Base-by-base conservation (phyloP, 2,113 vertebrate species). In the Perca schrenkii region DNA sequence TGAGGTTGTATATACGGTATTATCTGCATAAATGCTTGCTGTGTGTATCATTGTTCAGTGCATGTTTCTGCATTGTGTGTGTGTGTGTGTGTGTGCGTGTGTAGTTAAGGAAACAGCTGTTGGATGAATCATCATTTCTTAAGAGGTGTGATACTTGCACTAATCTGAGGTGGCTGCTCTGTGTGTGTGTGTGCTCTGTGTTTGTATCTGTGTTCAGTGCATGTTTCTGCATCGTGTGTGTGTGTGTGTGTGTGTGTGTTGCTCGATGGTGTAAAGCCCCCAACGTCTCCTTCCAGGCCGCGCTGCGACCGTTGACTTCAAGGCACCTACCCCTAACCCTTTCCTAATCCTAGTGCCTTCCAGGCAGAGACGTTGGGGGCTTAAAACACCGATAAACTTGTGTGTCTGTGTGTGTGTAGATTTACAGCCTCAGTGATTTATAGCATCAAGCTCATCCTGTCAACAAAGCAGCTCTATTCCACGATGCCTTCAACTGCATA, bases 91-190 rank as follows among this genome's bases (percentile, higher is more conserved):
- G 25, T 28, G 60, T 62, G 58, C 36, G 28, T 64, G 31, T 21
- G 34, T 34, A 34, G n/a, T 56, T 1, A 1, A 13, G 57, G 46
- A 60, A 66, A 60, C 53, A 60, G 61, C 50, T 76, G 57, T 47
- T 57, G 25, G 28, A 79, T 74, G 66, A 81, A 66, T 75, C 56
- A 77, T 82, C 8, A 69, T 60, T 53, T 80, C 62, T 80, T 57
- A 52, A 66, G 52, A 69, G 62, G 74, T 85, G 68, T 74, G 54
- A 54, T 58, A 52, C 67, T 86, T 25, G 57, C 63, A 56, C 47
- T 80, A 81, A 88, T 77, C 47, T 49, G 77, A 86, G 79, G 68
- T 88, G 68, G 21, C 53, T 70, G 4, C 19, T 70, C n/a, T 47
- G 31, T 53, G 47, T 74, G 31, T 74, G 40, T 74, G 72, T 74